Base-by-base conservation (phyloP, 2,797 vertebrate species). In the Sebastiscus albofasciatus region DNA sequence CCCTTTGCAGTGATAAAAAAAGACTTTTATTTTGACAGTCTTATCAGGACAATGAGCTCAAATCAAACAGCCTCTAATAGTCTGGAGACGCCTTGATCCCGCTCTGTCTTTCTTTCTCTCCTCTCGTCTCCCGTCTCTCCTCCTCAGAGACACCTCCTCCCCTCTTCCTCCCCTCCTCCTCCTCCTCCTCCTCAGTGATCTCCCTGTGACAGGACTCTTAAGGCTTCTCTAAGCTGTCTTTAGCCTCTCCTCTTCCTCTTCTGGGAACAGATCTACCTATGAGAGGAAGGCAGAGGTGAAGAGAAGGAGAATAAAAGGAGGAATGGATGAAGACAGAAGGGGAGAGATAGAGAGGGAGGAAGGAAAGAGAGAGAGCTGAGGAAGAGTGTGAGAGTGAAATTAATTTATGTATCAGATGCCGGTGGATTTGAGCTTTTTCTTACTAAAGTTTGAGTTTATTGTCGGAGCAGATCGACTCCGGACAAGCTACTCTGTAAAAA, bases 31-130 rank as follows among this genome's bases (percentile, higher is more conserved):
- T 94, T 91, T 94, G 93, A 94, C 93, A 92, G 94, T 92, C 93
- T 94, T 90, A 94, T 94, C 93, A 93, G 93, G 88, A 89, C 92
- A 91, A 90, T 94, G 93, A 95, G 94, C 94, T 95, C 91, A 92
- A 94, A 93, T 93, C 95, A 94, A 95, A 94, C 93, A 91, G 67
- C 79, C 93, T 93, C 93, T 94, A 94, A 94, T 85, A 95, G 94
- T 92, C 94, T 91, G 86, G 91, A 94, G 94, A 94, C 90, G 60
- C 77, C 84, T 84, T 93, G 85, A 94, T 94, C 92, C 93, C 2
- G 34, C 80, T 88, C 73, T 78, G 79, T 86, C 71, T 90, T 74
- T 79, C 66, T 83, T 62, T 60, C 56, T 62, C 54, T 68, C 31
- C 27, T 60, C 66, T 36, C 31, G 16, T 29, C 34, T 55, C 39